phyloP scores from a whole-genome alignment of 2,888 invertebrate species.

The Oeneis ivallda region DNA sequence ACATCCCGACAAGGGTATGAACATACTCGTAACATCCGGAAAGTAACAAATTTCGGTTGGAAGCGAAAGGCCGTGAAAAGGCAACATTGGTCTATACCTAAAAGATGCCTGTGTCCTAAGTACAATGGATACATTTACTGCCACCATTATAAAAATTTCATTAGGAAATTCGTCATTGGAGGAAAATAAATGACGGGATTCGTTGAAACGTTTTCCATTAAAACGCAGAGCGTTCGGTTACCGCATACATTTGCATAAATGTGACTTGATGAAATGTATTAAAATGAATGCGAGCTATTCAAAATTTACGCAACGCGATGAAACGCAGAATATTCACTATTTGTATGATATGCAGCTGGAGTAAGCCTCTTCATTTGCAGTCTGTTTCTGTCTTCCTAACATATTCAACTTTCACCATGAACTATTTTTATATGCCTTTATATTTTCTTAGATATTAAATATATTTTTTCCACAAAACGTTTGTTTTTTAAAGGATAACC shows the following conservation, averaged over 20 bases:
- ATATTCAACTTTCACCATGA: not conserved
- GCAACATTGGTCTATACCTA: no score
- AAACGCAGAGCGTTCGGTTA: slow-evolving; percentile 3
- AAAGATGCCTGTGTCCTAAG: no score
- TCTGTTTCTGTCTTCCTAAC: not conserved
- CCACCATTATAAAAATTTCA: not conserved
- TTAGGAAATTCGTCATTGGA: slow-evolving; percentile 2
- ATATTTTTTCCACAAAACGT: no score
- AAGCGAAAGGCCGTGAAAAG: no score
- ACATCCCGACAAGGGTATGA: no score
- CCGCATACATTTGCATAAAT: slow-evolving; percentile 23
- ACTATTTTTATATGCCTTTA: no score
- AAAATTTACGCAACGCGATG: slow-evolving; percentile 11
- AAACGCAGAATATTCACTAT: not conserved
- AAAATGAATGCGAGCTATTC: slow-evolving; percentile 18
- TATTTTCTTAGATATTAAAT: no score
- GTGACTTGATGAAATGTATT: slow-evolving; percentile 18
- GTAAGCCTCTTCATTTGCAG: not conserved
- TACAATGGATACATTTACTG: no score
- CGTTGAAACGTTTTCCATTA: slow-evolving; percentile 17
- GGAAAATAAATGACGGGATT: slow-evolving; percentile 8
- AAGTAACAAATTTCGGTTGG: no score
- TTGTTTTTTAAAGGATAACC: no score
- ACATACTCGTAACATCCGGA: no score
- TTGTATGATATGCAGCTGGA: not conserved